Evolutionary conservation across 2,888 invertebrate genomes (phyloP).

Genomic region (Hyposoter didymator): DNA sequence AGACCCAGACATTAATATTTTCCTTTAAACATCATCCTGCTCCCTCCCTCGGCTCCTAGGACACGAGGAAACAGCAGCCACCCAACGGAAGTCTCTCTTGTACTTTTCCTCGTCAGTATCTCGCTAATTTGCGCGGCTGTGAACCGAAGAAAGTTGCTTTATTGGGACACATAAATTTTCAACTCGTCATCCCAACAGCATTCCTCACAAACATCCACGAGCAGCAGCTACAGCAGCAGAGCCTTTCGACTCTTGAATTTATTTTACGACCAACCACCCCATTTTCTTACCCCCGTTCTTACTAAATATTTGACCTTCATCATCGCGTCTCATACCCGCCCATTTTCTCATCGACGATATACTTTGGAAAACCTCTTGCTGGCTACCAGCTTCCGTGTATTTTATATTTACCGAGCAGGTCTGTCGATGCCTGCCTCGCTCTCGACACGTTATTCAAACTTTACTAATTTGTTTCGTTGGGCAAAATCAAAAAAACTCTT

Average conservation of each 20-base stretch:
- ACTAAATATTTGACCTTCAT: slow-evolving; percentile 22
- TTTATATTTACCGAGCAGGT: background rate
- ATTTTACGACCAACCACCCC: slow-evolving; percentile 24
- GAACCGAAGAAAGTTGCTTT: slow-evolving; percentile 62
- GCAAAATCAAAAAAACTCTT: background rate
- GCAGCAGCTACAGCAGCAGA: background rate
- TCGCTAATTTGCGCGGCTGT: slow-evolving; percentile 32
- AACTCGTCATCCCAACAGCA: background rate
- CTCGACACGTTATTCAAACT: background rate
- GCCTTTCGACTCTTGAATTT: slow-evolving; percentile 25
- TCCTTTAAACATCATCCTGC: background rate
- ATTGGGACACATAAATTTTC: slow-evolving; percentile 70
- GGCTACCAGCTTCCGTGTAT: slow-evolving; percentile 17
- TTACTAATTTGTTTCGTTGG: background rate
- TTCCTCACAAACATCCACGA: background rate
- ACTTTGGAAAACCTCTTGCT: slow-evolving; percentile 1
- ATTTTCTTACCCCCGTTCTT: background rate
- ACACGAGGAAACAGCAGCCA: slow-evolving; percentile 36
- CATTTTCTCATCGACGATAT: background rate
- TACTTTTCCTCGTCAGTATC: slow-evolving; percentile 49
- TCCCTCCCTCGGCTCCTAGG: background rate
- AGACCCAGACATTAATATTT: slow-evolving; percentile 16
- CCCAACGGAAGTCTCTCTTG: slow-evolving; percentile 55
- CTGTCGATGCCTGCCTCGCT: background rate
- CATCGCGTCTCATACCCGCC: slow-evolving; percentile 6